Evolutionary conservation across 2,888 invertebrate genomes (phyloP).

Genomic region (Drosophila melanosoma): DNA sequence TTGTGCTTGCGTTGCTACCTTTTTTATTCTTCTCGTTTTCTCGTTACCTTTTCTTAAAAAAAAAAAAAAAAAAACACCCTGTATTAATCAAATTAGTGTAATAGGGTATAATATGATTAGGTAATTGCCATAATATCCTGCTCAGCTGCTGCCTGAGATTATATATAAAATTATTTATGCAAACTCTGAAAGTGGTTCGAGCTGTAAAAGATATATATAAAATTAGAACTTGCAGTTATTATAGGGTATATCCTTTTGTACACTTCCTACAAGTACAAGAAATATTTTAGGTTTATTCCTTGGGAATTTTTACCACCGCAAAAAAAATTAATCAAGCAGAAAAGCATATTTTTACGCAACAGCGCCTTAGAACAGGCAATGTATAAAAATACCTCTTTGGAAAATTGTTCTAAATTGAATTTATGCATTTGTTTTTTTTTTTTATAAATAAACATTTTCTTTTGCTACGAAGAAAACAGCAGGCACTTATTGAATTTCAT

Average conservation of each 20-base stretch:
- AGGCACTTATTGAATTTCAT: conserved; percentile 65
- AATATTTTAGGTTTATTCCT: conserved; percentile 22
- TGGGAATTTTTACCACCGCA: conserved; percentile 44
- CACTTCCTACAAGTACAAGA: not conserved
- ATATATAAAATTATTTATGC: not conserved
- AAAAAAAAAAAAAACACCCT: conserved; percentile 14
- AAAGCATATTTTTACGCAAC: conserved; percentile 57
- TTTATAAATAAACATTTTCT: not conserved
- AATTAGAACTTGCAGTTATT: not conserved
- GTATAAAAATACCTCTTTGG: conserved; percentile 29
- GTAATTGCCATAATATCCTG: not conserved
- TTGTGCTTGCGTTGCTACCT: conserved; percentile 59
- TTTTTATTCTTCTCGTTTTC: conserved; percentile 31
- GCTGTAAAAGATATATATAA: not conserved
- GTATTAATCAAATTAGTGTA: conserved; percentile 1
- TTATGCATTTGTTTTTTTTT: conserved; percentile 31
- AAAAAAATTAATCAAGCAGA: conserved; percentile 77
- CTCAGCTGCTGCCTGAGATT: not conserved
- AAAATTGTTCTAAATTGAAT: conserved; percentile 62
- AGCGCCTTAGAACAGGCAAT: conserved; percentile 46
- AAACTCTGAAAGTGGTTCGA: fast-evolving
- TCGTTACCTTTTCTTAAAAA: conserved; percentile 21
- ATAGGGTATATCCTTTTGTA: not conserved
- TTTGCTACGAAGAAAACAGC: conserved; percentile 16
- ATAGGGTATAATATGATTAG: not conserved